phyloP scores from a whole-genome alignment of 2,113 vertebrate genomes.

The Leucosticte australis region DNA sequence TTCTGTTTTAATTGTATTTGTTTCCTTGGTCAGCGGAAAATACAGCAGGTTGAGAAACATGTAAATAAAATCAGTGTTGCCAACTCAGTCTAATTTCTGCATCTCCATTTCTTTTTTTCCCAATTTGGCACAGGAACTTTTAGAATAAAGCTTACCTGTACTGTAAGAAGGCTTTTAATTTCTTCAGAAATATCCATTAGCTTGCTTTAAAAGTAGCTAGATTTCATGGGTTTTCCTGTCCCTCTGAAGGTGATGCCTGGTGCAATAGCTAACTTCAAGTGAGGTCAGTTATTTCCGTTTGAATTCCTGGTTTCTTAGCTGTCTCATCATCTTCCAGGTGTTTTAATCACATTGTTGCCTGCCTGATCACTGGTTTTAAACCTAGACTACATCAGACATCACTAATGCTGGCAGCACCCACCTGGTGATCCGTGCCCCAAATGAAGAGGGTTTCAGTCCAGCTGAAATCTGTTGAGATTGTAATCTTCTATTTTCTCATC shows the following conservation, averaged over 20 bases:
- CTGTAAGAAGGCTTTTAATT: not conserved
- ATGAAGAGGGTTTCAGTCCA: not conserved
- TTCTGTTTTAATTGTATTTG: not conserved
- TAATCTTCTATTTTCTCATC: not conserved
- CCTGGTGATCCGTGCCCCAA: not conserved
- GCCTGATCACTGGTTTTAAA: not conserved
- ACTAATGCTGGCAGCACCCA: not conserved
- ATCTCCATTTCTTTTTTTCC: not conserved
- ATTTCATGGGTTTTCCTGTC: not conserved
- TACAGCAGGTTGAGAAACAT: not conserved
- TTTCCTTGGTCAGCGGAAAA: not conserved
- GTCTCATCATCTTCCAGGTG: not conserved
- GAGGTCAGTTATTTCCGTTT: not conserved
- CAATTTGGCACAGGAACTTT: not conserved
- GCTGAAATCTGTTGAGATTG: accelerated
- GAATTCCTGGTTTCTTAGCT: not conserved
- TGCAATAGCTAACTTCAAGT: not conserved
- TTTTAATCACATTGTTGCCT: not conserved
- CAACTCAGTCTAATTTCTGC: not conserved
- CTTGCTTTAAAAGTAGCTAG: not conserved
- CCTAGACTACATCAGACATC: not conserved
- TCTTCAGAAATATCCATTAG: not conserved
- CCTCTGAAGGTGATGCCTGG: not conserved
- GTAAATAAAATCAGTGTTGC: not conserved
- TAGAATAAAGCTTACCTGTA: not conserved